Base-by-base conservation (phyloP, 2,113 vertebrate genomes). In the Opisthocomus hoazin region DNA sequence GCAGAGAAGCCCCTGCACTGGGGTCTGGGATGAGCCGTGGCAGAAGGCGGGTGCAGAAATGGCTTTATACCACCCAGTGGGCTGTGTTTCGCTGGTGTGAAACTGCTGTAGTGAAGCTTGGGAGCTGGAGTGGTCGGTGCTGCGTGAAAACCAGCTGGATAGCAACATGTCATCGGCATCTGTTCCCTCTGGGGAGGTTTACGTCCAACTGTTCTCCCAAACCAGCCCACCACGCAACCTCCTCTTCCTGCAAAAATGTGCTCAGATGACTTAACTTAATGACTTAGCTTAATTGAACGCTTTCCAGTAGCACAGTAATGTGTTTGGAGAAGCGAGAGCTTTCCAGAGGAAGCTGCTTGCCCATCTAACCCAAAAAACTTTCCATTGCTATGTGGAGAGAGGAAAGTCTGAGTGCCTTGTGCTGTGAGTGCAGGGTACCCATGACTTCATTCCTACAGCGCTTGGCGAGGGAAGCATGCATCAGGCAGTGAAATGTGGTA, bases 301-400 rank as follows among this genome's bases (percentile, higher is more conserved):
- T 78, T 98, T 98, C 98, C 98, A 98, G 98, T 94, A 90, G 97
- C 88, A 2, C 96, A 96, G 98, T 97, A 97, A 97, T 96, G 95
- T 97, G 95, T 97, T 95, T 97, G 96, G 93, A 97, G 97, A 95
- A 92, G 94, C 91, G 96, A 94, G 82, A 85, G 87, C 66, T 94
- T 96, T 88, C 93, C 85, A 64, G 93, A 90, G 90, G 93, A 94
- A 97, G 84, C 79, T 93, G 64, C 58, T 97, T 93, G 95, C 96
- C 93, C 96, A 93, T 95, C 43, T 54, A 88, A 14, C 94, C 94
- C 96, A 84, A 97, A 95, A 94, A 94, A 87, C 92, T 98, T 97
- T 90, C 97, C 95, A 43, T 48, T 79, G 90, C 96, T 96, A 34
- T 87, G 96, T 93, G 63, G 76, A 87, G 45, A 41, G 86, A 94